Conservation (phyloP, 2,888 invertebrate species). For the Ochropacha duplaris region DNA sequence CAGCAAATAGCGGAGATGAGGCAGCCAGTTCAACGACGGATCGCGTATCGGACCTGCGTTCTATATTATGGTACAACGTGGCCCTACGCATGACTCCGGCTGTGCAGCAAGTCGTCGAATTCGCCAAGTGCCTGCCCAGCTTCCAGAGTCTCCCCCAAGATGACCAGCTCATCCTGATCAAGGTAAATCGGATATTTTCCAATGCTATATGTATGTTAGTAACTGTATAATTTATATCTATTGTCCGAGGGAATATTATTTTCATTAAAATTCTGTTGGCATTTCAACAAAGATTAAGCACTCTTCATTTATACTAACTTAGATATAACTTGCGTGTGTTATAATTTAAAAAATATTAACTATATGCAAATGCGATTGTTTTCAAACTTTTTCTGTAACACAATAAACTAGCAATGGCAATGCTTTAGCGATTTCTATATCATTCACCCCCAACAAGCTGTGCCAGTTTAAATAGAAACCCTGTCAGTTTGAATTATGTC, state of each 20-base stretch:
- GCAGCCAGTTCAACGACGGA: conserved; percentile 51
- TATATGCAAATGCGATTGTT: not conserved
- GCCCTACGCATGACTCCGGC: conserved; percentile 93
- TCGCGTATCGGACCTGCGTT: conserved; percentile 87
- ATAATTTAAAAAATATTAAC: not conserved
- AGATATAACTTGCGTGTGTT: not conserved
- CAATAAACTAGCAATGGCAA: not conserved
- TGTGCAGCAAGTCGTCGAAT: conserved; percentile 97
- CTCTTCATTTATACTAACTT: too few relatives aligned
- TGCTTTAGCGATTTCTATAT: not conserved
- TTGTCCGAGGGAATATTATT: too few relatives aligned
- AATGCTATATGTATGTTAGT: too few relatives aligned
- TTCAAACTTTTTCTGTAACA: too few relatives aligned
- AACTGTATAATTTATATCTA: not conserved
- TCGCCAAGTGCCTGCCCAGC: conserved; percentile 96
- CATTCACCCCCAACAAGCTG: conserved; percentile 2
- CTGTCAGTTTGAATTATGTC: conserved; percentile 40
- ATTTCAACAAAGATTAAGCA: too few relatives aligned
- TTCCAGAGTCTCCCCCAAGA: conserved; percentile 96
- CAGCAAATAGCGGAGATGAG: conserved; percentile 82
- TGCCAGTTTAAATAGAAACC: conserved; percentile 13
- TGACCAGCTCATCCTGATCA: conserved; percentile 97
- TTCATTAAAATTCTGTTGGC: too few relatives aligned
- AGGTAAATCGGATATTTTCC: conserved; percentile 75
- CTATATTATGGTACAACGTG: conserved; percentile 94